Base-by-base conservation (phyloP, 2,888 invertebrate genomes). In the Drosophila mimetica region DNA sequence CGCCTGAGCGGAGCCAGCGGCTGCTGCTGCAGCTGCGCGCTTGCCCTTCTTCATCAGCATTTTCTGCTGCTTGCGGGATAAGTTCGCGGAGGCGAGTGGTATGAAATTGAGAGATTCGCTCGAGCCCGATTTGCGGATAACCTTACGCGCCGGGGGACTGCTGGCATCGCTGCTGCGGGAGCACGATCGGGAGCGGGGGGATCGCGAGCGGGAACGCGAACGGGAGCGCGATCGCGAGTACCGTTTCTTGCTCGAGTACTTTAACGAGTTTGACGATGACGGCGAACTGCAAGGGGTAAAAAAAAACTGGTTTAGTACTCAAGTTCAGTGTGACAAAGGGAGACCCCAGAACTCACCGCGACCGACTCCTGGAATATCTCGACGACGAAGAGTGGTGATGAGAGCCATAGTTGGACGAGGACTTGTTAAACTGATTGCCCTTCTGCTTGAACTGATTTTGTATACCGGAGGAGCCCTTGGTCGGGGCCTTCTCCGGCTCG, bases 111-210 rank as follows among this genome's bases (percentile, higher is more conserved):
- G 55, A 89, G 93, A 93, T 79, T 93, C 92, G 74, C 93, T 79
- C 0, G 89, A 88, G 48, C 81, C 84, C 2, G 90, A 58, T 44
- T 83, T 83, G 37, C 82, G 85, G 6, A 59, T 44, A 48, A 76
- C 37, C 37, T 83, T 83, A n/a, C 86, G 81, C 14, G 81, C 64
- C 34, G 86, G 86, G 1, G 79, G 73, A 67, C 71, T 77, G 28
- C 46, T 64, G 18, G 51, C 25, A 41, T 74, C 73, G 61, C 71
- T 76, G 70, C 78, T 81, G 11, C 75, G 82, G 41, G 81, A 93
- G 55, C 91, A 89, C 47, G 93, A 93, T 82, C 93, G 93, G 58
- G 91, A 91, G 20, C 93, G 93, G 5, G 60, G 60, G 22, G 57
- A 57, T n/a, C 93, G 93, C 61, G 91, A 91, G 20, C 93, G 93